Conservation (phyloP, 2,113 vertebrate genomes). For the Burhinus oedicnemus region DNA sequence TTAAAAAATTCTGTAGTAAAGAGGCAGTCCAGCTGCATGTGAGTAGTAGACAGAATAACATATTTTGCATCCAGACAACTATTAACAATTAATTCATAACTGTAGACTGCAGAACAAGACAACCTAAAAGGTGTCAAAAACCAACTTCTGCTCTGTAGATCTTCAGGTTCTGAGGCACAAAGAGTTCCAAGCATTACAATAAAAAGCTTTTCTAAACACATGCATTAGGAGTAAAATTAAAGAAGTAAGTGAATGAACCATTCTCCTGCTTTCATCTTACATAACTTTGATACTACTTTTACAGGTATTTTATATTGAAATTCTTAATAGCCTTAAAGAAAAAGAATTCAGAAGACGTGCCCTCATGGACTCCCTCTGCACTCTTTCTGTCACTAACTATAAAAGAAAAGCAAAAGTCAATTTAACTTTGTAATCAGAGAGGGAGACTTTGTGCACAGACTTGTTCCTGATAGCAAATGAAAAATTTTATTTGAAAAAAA, state of each 20-base stretch:
- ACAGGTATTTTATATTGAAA: not conserved
- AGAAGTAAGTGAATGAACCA: not conserved
- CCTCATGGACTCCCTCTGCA: not conserved
- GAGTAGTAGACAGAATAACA: not conserved
- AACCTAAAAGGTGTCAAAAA: not conserved
- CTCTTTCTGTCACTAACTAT: not conserved
- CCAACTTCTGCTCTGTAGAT: not conserved
- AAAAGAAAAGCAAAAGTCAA: not conserved
- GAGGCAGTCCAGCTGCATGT: not conserved
- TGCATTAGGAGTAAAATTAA: not conserved
- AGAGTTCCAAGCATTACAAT: not conserved
- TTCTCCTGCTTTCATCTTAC: not conserved
- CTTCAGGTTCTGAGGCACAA: not conserved
- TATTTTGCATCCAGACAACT: not conserved
- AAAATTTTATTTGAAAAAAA: not conserved
- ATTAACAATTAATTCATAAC: not conserved
- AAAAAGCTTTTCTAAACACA: not conserved
- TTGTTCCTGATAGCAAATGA: not conserved
- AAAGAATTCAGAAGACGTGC: not conserved
- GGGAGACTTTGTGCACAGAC: not conserved
- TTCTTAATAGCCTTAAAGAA: not conserved
- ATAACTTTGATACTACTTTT: not conserved
- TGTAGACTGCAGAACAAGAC: not conserved
- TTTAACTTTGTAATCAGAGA: not conserved
- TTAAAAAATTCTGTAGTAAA: not conserved